These are phyloP conservation scores for Agrochola lychnidis DNA, from an alignment of 2,888 invertebrate species.

Conservation along the genomic window DNA sequence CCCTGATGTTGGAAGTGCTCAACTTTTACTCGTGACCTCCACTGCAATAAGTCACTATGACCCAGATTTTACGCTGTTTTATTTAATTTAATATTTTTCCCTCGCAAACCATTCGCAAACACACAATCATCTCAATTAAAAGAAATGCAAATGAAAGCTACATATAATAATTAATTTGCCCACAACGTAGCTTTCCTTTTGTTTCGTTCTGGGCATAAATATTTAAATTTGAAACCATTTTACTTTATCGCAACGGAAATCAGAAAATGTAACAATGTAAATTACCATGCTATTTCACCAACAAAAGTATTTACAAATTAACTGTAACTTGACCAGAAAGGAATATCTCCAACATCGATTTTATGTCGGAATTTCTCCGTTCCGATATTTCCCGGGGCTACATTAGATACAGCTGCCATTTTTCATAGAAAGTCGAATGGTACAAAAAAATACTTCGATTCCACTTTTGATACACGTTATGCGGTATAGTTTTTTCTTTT, in stretches of 20 bases:
- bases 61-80: constrained; percentile 20
- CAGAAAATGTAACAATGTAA: constrained; percentile 7
- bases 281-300: constrained; percentile 7
- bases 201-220: constrained; percentile 12
- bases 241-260: constrained; percentile 2
- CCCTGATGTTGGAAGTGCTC: not conserved
- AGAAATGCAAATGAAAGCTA: constrained; percentile 27
- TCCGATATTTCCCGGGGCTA: constrained; percentile 37
- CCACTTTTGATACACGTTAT: not conserved
- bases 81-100: constrained; percentile 10
- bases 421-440: constrained; percentile 13
- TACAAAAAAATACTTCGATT: constrained; percentile 11
- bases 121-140: constrained; percentile 20
- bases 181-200: not conserved
- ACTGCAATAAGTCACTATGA: constrained; percentile 18
- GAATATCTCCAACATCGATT: constrained; percentile 14
- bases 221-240: constrained; percentile 23
- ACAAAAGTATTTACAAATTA: constrained; percentile 25
- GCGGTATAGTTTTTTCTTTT: too few species aligned
- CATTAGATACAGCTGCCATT: constrained; percentile 28
- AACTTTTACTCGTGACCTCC: constrained; percentile 10
- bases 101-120: too few species aligned
- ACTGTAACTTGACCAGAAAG: constrained; percentile 5
- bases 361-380: constrained; percentile 20
- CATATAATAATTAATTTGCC: constrained; percentile 8